Evolutionary conservation across 2,888 invertebrate species (phyloP), one percentile per base, ranked within the genome.

Genomic region (Lagria hirta): DNA sequence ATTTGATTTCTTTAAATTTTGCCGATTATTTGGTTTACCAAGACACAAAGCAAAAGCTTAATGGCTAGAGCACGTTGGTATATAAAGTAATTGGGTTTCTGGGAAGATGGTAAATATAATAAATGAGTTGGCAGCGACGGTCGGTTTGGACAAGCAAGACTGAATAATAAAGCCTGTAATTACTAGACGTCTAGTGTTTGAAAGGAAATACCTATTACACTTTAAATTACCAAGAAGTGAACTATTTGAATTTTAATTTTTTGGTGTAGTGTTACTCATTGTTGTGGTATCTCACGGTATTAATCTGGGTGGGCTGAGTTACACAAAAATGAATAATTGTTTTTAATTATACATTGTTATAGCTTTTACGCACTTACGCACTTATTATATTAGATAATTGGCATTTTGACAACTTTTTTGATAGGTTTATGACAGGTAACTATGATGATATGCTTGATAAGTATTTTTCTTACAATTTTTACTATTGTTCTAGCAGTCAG

Each of bases 181-280:
- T 49, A 49, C 27, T 32, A 38, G 40, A 35, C 33, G 38, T 47
- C 47, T 44, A 40, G 33, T 38, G 23, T 30, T 48, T 43, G 45
- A 40, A 41, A 52, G 52, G 52, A 48, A 52, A 52, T 52, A 52
- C 49, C 49, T 36, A 45, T 30, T 48, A 43, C 48, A 37, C 26
- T 35, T 48, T 37, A 26, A 24, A 46, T 48, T 51, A 45, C 45
- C 17, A 28, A 33, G 51, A 48, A 51, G 30, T 34, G 16, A 37
- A 17, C 28, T 22, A 35, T 35, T 28, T 34, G 23, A 22, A 33
- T 45, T 18, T 22, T n/a, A n/a, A n/a, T n/a, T n/a, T n/a, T n/a
- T 18, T 18, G 22, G 22, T 21, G 13, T n/a, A 22, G 21, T 23
- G 12, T 38, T 38, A 28, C 6, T n/a, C n/a, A n/a, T n/a, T n/a